A percentile compares a stretch with the other conserved stretches of the same genome.
phyloP scores from a whole-genome alignment of 2,113 vertebrate species.

The Dipodomys stephensi region DNA sequence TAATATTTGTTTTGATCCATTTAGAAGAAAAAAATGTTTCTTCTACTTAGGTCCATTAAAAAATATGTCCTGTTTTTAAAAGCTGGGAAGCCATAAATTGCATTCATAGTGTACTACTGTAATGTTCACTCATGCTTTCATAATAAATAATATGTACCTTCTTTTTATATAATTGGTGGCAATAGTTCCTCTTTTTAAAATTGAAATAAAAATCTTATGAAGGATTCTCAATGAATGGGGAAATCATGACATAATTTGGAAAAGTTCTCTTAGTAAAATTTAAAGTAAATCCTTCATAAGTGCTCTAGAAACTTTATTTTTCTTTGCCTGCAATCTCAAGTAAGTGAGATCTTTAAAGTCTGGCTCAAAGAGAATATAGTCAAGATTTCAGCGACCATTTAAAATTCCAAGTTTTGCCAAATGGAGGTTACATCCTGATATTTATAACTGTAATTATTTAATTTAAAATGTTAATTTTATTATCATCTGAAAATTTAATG shows the following conservation, averaged over 20 bases:
- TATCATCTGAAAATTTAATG: constrained; percentile 27
- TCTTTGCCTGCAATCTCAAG: background rate
- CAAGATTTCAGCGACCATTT: background rate
- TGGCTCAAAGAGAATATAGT: background rate
- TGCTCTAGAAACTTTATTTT: background rate
- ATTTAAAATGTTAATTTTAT: constrained; percentile 39
- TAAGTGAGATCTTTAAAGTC: background rate
- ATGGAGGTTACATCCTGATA: background rate
- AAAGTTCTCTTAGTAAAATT: constrained; percentile 41
- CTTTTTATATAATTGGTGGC: constrained; percentile 10
- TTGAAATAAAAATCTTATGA: constrained; percentile 3
- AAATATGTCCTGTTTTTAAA: background rate
- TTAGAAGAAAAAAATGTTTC: background rate
- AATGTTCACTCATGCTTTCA: background rate
- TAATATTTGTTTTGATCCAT: background rate
- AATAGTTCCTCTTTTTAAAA: constrained; percentile 25
- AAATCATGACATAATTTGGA: constrained; percentile 56
- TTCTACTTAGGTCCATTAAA: background rate
- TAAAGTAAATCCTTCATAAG: constrained; percentile 53
- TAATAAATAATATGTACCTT: background rate
- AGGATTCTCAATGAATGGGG: background rate
- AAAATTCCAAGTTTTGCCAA: background rate
- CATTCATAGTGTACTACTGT: background rate
- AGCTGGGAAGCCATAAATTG: background rate
- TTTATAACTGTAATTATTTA: background rate